A percentile compares a stretch with the other conserved stretches of the same genome.
Conservation (phyloP, 2,797 vertebrate genomes). For the Rhabdomys pumilio region DNA sequence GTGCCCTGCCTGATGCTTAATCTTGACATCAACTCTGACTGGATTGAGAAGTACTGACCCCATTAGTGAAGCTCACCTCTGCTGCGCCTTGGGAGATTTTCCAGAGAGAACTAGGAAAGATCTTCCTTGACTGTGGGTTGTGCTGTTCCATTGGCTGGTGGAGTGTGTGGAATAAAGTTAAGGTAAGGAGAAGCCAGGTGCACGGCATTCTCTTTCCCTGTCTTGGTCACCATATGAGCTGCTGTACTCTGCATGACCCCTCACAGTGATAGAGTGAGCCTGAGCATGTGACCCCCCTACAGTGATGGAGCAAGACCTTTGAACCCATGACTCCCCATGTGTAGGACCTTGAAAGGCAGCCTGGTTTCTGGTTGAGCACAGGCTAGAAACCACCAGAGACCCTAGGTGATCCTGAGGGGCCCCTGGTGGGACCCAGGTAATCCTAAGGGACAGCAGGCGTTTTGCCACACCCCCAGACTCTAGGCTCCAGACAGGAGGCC, state of each 20-base stretch:
- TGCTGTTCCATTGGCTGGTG: neutral
- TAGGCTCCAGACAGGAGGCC: too few species aligned
- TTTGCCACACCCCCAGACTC: too few species aligned
- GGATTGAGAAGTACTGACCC: neutral
- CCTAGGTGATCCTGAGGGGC: too few species aligned
- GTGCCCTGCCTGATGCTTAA: neutral
- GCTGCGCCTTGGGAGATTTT: neutral
- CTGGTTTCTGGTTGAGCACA: too few species aligned
- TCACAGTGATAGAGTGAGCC: neutral
- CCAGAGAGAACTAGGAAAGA: neutral
- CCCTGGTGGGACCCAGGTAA: too few species aligned
- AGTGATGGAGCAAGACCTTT: neutral
- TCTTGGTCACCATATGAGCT: neutral
- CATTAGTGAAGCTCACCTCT: neutral
- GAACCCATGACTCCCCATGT: neutral
- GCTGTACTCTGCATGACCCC: neutral
- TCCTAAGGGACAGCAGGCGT: too few species aligned
- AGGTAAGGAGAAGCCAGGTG: neutral
- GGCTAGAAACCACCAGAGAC: too few species aligned
- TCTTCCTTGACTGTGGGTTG: neutral
- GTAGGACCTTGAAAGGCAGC: too few species aligned
- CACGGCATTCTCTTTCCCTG: neutral
- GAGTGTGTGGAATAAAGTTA: neutral
- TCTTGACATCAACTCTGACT: neutral
- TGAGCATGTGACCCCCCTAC: neutral